Conservation (phyloP, 2,113 vertebrate species). For the Amazona vittata region DNA sequence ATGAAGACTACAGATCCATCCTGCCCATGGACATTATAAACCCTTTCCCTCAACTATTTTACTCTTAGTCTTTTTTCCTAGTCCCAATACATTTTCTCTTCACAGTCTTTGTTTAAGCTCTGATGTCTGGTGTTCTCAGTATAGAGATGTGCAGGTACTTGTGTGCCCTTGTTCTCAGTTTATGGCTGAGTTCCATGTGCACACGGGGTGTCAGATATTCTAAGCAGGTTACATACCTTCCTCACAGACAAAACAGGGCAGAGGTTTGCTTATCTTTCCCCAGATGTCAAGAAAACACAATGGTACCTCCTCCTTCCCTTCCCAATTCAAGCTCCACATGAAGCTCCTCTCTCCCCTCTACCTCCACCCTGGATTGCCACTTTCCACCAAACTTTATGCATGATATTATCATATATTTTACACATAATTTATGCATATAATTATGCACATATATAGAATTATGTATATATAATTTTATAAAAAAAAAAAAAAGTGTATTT, state of each 20-base stretch:
- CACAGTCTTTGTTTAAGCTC: not conserved
- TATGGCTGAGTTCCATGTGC: not conserved
- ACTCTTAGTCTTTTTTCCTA: not conserved
- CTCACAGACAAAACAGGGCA: not conserved
- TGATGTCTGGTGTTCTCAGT: not conserved
- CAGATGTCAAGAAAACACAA: not conserved
- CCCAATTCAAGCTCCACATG: not conserved
- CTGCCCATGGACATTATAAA: not conserved
- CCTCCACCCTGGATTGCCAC: not conserved
- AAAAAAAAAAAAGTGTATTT: not conserved
- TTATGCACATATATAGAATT: no score
- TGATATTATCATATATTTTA: not conserved
- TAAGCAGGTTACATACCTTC: not conserved
- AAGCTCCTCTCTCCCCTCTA: not conserved
- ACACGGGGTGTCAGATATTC: not conserved
- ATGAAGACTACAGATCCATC: fast-evolving
- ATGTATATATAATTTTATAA: no score
- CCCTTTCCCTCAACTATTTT: not conserved
- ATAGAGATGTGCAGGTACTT: fast-evolving
- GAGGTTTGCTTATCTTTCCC: not conserved
- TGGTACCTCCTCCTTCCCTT: not conserved
- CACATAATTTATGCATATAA: no score
- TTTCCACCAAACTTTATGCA: not conserved
- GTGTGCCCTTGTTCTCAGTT: not conserved
- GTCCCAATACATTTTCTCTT: not conserved